Conservation (phyloP, 2,797 vertebrate species). For the Serranus cabrilla region DNA sequence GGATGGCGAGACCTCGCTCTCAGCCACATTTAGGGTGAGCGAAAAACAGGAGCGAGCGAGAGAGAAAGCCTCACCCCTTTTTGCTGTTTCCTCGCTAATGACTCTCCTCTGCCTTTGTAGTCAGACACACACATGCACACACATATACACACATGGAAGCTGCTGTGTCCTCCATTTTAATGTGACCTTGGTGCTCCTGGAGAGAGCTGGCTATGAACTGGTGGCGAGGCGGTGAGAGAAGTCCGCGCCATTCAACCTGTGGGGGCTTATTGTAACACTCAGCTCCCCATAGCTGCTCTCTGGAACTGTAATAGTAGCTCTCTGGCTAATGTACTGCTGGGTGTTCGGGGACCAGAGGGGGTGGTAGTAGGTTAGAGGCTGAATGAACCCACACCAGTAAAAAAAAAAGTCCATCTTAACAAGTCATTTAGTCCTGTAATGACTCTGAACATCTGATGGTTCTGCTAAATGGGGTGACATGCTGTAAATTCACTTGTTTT, state of each 20-base stretch:
- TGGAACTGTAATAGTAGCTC: constrained; percentile 73
- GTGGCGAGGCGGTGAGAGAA: constrained; percentile 60
- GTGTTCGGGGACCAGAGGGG: constrained; percentile 70
- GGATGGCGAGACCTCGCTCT: constrained; percentile 53
- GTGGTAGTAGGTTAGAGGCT: constrained; percentile 40
- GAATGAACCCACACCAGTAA: constrained; percentile 33
- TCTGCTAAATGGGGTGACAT: constrained; percentile 31
- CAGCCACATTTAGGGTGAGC: constrained; percentile 44
- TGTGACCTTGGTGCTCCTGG: constrained; percentile 79
- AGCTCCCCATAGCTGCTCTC: constrained; percentile 59
- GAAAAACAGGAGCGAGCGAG: constrained; percentile 22
- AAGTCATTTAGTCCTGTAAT: constrained; percentile 45
- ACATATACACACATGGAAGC: constrained; percentile 16
- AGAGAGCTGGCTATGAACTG: constrained; percentile 64
- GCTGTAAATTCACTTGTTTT: constrained; percentile 22
- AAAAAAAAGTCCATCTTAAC: constrained; percentile 42
- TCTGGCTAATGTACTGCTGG: constrained; percentile 78
- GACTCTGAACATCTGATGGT: constrained; percentile 34
- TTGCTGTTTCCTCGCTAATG: constrained; percentile 53
- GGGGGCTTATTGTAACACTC: constrained; percentile 70
- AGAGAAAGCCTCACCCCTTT: constrained; percentile 40
- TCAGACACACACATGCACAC: constrained; percentile 2
- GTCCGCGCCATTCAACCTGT: constrained; percentile 71
- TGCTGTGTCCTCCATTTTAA: constrained; percentile 72
- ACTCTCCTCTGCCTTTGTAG: constrained; percentile 61